Base-by-base conservation (phyloP, 2,888 invertebrate genomes). In the Nipponacmea schrenckii region DNA sequence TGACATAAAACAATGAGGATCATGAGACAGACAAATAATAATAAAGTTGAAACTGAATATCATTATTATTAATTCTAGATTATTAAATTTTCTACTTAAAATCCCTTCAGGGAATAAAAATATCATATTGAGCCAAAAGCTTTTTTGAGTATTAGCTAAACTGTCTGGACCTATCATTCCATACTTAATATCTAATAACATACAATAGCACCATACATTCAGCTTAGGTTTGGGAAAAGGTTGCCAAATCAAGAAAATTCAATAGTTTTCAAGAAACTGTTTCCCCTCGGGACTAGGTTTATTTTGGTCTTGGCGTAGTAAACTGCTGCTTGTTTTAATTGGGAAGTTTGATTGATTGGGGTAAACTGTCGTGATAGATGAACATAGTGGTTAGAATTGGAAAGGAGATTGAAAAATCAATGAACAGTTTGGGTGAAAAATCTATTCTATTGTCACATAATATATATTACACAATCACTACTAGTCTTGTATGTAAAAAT, bases 371-470 rank as follows among this genome's bases (percentile, higher is more conserved):
- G 56, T 56, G 56, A 56, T 56, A 56, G 56, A 56, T 56, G 56
- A 56, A 56, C 56, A 56, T 56, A 24, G 56, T 24, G 56, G 56
- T 10, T 56, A 8, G 56, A 56, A 56, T 56, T 56, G 56, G 56
- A 24, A 56, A 56, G 56, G 56, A 24, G 56, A 56, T 56, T 56
- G 56, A 56, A 56, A 56, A 56, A 56, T 56, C 56, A 56, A 56
- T 56, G 20, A 39, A 39, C 8, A 10, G 20, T 56, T 56, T 56
- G 20, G 56, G 56, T 56, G 56, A 8, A 56, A 56, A 56, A 56
- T 24, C 56, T 24, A 24, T 56, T 20, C 24, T 56, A 24, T 56
- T 56, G 56, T 56, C 56, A 56, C 20, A 24, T 56, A 39, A 39
- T 20, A 56, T 56, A 56, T 24, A 56, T 56, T 56, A 56, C 56